Percentiles rank a stretch among this genome's conserved stretches.
phyloP scores from a whole-genome alignment of 1,140 invertebrate genomes.

The Polypedilum pembai region DNA sequence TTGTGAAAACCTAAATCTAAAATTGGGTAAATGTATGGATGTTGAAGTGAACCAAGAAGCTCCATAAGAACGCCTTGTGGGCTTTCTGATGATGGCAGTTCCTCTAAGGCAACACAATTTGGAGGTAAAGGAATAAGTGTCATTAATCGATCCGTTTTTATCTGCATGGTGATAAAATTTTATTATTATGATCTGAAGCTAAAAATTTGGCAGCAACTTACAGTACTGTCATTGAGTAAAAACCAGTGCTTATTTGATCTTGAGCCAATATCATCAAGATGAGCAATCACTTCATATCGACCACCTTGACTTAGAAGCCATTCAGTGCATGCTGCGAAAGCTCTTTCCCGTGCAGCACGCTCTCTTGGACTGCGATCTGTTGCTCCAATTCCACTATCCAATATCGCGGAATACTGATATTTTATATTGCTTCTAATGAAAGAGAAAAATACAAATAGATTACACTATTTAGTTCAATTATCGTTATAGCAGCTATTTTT shows the following conservation, averaged over 20 bases:
- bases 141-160: constrained; percentile 67
- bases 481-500: not conserved
- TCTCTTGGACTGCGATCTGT: constrained; percentile 58
- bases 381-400: constrained; percentile 51
- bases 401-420: constrained; percentile 57
- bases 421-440: constrained; percentile 44
- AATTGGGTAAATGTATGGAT: constrained; percentile 85
- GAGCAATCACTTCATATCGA: constrained; percentile 66
- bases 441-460: not conserved
- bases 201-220: constrained; percentile 30
- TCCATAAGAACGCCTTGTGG: constrained; percentile 59
- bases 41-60: constrained; percentile 75
- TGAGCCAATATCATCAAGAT: constrained; percentile 72
- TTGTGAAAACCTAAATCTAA: constrained; percentile 67
- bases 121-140: constrained; percentile 62
- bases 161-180: constrained; percentile 33
- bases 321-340: constrained; percentile 54
- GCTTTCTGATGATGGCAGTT: constrained; percentile 46
- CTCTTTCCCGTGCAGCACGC: constrained; percentile 53
- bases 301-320: constrained; percentile 55
- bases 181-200: not conserved
- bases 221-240: constrained; percentile 61
- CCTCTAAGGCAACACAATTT: constrained; percentile 47
- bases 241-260: constrained; percentile 84
- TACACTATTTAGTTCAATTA: not conserved